These are phyloP conservation scores for Squalus acanthias DNA, from an alignment of 2,797 vertebrate species.

Conservation along the genomic window DNA sequence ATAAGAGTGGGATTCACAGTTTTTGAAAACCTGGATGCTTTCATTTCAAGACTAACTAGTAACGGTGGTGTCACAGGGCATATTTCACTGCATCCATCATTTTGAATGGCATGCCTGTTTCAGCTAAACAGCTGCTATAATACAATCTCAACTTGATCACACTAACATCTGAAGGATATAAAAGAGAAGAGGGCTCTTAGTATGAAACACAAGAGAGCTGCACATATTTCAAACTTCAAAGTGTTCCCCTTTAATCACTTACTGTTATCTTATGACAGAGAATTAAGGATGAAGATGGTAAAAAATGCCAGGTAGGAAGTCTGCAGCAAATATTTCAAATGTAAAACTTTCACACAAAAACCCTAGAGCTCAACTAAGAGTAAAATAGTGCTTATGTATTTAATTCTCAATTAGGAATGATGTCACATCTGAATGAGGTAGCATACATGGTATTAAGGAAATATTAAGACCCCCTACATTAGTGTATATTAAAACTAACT, in stretches of 20 bases:
- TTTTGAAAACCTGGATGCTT: background rate
- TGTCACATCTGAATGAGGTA: background rate
- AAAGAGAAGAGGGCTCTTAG: background rate
- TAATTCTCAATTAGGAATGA: background rate
- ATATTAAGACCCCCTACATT: background rate
- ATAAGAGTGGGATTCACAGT: background rate
- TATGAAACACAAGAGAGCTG: background rate
- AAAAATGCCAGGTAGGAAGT: background rate
- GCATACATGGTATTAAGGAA: background rate
- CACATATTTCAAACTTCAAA: background rate
- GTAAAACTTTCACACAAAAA: background rate
- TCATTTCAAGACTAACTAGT: background rate
- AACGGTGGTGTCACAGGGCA: constrained; percentile 14
- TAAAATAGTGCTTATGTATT: background rate
- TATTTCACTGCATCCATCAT: constrained; percentile 19
- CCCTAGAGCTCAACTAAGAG: background rate
- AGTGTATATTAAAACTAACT: background rate
- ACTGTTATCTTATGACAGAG: background rate
- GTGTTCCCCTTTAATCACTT: background rate
- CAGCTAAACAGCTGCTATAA: background rate
- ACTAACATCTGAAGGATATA: background rate
- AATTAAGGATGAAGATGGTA: background rate
- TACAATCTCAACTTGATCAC: background rate
- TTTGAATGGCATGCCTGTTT: background rate
- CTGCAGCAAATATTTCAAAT: background rate